These are phyloP conservation scores for Brachionus rotundiformis DNA, from an alignment of 1,140 invertebrate species.

Conservation along the genomic window DNA sequence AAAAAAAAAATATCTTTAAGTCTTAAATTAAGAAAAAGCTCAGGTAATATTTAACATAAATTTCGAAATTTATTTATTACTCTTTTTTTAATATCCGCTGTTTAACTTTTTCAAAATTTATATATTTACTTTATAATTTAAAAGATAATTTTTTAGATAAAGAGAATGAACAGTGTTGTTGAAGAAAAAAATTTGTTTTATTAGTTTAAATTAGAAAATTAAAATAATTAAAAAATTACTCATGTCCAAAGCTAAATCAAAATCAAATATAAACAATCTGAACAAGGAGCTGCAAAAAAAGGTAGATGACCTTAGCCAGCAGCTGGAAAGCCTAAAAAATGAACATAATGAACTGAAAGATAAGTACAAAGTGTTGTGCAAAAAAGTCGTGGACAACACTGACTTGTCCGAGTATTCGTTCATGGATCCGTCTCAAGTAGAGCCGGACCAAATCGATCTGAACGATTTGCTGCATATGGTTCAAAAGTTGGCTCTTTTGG, in stretches of 20 bases:
- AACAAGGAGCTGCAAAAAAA: conserved; percentile 47
- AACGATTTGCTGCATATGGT: conserved; percentile 47
- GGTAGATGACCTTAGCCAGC: not conserved
- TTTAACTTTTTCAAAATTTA: too few relatives aligned
- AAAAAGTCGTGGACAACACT: conserved; percentile 46
- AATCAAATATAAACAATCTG: not conserved
- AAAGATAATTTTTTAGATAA: not conserved
- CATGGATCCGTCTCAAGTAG: conserved; percentile 28
- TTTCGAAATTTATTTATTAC: not conserved
- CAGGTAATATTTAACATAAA: not conserved
- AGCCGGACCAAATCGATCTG: conserved; percentile 27
- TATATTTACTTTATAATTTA: not conserved
- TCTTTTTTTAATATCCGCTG: not conserved
- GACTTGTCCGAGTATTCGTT: conserved; percentile 44
- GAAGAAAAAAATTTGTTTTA: too few relatives aligned
- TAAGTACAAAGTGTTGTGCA: conserved; percentile 12
- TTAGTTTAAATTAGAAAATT: not conserved
- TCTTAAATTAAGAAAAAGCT: not conserved
- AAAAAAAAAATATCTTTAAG: not conserved
- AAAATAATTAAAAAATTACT: not conserved
- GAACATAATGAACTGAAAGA: conserved; percentile 16
- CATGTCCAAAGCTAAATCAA: not conserved
- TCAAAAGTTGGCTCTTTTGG: conserved; percentile 37
- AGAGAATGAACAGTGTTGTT: too few relatives aligned
- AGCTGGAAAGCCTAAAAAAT: not conserved